These are phyloP conservation scores for Lasioglossum figueresi DNA, from an alignment of 2,888 invertebrate species.

Conservation along the genomic window DNA sequence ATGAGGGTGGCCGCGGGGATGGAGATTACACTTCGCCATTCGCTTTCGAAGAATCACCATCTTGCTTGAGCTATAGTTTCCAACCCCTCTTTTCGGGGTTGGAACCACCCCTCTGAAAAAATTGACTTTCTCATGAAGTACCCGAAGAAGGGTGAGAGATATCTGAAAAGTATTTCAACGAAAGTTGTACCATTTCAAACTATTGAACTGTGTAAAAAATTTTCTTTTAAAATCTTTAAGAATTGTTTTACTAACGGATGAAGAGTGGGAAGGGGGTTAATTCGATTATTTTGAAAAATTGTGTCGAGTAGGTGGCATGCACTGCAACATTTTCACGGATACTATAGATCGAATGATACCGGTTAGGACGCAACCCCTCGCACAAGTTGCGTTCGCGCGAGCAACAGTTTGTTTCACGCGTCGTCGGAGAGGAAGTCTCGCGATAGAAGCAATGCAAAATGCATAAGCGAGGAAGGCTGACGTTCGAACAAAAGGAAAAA, in stretches of 20 bases:
- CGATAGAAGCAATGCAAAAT: constrained; percentile 7
- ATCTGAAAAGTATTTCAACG: background rate
- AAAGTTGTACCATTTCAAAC: background rate
- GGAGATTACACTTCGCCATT: background rate
- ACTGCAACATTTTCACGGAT: background rate
- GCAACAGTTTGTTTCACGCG: background rate
- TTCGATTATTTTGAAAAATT: background rate
- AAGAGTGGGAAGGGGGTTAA: background rate
- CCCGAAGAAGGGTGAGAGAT: background rate
- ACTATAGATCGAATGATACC: too few species aligned
- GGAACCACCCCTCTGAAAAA: background rate
- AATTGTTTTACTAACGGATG: background rate
- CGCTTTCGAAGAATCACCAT: constrained; percentile 5
- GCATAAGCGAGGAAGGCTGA: constrained; percentile 5
- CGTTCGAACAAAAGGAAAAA: background rate
- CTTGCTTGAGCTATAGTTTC: background rate
- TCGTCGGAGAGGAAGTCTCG: background rate
- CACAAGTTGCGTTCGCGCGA: background rate
- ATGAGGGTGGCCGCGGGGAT: background rate
- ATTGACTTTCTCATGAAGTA: background rate
- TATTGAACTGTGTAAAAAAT: too few species aligned
- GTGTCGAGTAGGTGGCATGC: background rate
- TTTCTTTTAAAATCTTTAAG: too few species aligned
- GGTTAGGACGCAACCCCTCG: background rate
- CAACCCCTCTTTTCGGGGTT: background rate